Conservation (phyloP, 1,140 invertebrate species). For the Kradibia gibbosae region DNA sequence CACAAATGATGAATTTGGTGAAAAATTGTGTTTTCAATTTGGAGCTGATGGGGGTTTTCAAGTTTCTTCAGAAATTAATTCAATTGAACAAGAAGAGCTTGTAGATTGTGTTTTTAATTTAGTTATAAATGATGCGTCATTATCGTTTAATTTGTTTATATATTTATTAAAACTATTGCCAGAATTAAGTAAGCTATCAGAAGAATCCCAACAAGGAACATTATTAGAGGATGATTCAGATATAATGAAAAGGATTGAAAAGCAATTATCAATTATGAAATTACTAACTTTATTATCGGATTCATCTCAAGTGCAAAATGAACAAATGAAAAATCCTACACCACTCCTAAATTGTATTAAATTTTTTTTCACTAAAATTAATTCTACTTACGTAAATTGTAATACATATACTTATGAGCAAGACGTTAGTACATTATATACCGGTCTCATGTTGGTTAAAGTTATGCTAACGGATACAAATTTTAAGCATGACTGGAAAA, state of each 20-base stretch:
- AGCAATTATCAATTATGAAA: slow-evolving; percentile 62
- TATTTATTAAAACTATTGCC: slow-evolving; percentile 62
- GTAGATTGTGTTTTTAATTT: slow-evolving; percentile 63
- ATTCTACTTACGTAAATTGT: slow-evolving; percentile 4
- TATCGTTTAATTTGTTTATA: slow-evolving; percentile 63
- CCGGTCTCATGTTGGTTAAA: slow-evolving; percentile 70
- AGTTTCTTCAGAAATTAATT: slow-evolving; percentile 52
- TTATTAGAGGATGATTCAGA: slow-evolving; percentile 56
- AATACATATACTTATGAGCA: slow-evolving; percentile 46
- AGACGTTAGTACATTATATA: slow-evolving; percentile 64
- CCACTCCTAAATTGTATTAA: slow-evolving; percentile 64
- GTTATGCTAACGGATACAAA: slow-evolving; percentile 62
- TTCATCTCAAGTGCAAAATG: slow-evolving; percentile 63
- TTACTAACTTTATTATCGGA: slow-evolving; percentile 64
- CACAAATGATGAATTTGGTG: slow-evolving; percentile 55
- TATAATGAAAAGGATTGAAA: slow-evolving; percentile 55
- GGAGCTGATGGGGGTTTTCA: slow-evolving; percentile 64
- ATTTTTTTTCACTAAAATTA: slow-evolving; percentile 56
- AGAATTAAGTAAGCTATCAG: slow-evolving; percentile 39
- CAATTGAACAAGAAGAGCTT: slow-evolving; percentile 56
- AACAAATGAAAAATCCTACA: slow-evolving; percentile 63
- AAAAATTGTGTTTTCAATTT: slow-evolving; percentile 61
- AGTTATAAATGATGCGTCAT: slow-evolving; percentile 53
- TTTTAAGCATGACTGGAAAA: slow-evolving; percentile 60
- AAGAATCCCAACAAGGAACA: slow-evolving; percentile 13